Conservation (phyloP, 2,888 invertebrate genomes). For the Dynastes hyllus region DNA sequence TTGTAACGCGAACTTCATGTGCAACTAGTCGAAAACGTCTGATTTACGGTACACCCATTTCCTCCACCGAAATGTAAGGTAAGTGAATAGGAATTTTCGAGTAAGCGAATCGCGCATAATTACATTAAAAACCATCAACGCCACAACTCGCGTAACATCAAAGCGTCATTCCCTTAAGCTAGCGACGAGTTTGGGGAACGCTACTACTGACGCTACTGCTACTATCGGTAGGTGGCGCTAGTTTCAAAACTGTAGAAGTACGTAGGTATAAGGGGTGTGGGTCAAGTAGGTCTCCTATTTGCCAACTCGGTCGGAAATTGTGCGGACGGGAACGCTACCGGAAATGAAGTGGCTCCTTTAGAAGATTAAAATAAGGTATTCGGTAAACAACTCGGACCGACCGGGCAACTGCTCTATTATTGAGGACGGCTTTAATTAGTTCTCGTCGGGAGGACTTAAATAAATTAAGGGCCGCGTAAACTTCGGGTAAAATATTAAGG, state of each 20-base stretch:
- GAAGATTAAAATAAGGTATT: conserved; percentile 39
- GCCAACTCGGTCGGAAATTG: conserved; percentile 59
- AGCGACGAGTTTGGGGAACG: not conserved
- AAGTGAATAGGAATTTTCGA: conserved; percentile 11
- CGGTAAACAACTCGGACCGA: conserved; percentile 10
- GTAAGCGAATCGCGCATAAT: conserved; percentile 29
- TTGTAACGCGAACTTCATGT: not conserved
- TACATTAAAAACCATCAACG: conserved; percentile 36
- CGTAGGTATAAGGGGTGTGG: not conserved
- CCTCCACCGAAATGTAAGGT: not conserved
- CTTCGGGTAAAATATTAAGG: conserved; percentile 17
- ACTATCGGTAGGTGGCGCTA: not conserved
- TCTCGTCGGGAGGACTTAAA: conserved; percentile 17
- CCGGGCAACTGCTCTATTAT: conserved; percentile 29
- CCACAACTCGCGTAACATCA: conserved; percentile 34
- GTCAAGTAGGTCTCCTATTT: conserved; percentile 50
- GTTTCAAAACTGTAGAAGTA: not conserved
- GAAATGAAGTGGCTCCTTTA: conserved; percentile 61
- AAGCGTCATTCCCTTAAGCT: conserved; percentile 14
- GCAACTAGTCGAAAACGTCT: not conserved
- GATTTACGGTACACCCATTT: not conserved
- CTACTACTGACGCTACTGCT: not conserved
- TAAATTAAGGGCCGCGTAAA: conserved; percentile 8
- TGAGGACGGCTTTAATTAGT: conserved; percentile 46
- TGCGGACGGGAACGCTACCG: conserved; percentile 58